Conservation (phyloP, 2,113 vertebrate species). For the Tragelaphus scriptus region DNA sequence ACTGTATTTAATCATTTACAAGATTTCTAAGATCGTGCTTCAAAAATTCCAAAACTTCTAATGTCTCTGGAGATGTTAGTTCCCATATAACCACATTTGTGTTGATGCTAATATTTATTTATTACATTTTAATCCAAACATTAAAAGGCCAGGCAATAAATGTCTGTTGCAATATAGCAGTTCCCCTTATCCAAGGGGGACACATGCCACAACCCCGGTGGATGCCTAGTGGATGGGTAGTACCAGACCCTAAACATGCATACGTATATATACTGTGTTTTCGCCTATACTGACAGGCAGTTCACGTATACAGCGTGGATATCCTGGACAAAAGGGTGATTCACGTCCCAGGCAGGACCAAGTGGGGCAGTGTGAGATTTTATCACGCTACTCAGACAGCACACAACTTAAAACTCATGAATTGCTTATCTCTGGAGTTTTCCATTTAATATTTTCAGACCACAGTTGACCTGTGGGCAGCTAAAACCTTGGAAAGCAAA, state of each 20-base stretch:
- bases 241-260: background rate
- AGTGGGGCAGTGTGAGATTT: background rate
- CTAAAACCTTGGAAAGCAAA: background rate
- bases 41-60: background rate
- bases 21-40: background rate
- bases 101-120: background rate
- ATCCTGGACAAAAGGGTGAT: background rate
- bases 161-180: background rate
- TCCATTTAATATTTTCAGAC: background rate
- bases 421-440: background rate
- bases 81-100: background rate
- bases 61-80: background rate
- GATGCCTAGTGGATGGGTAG: background rate
- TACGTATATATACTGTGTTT: background rate
- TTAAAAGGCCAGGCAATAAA: background rate
- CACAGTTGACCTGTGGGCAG: background rate
- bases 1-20: background rate
- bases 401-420: background rate
- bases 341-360: background rate
- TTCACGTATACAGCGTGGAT: no score
- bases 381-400: background rate
- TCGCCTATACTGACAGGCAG: background rate
- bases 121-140: background rate
- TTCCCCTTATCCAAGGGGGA: background rate
- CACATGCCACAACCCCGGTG: rapidly evolving